phyloP scores from a whole-genome alignment of 2,888 invertebrate genomes.

The Scaeva pyrastri region DNA sequence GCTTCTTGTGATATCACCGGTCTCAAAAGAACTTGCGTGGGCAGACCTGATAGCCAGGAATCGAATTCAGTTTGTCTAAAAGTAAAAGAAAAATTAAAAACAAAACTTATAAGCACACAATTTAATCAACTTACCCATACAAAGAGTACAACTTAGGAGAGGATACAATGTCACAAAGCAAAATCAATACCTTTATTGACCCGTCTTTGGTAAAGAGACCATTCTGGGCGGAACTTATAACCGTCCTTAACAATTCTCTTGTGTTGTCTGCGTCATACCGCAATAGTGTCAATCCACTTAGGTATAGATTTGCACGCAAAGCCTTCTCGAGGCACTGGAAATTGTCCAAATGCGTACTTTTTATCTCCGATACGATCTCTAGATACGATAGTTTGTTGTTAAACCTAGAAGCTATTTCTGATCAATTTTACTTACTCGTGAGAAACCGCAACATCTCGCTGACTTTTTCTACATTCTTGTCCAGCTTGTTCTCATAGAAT shows the following conservation, averaged over 20 bases:
- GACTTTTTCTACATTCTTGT: constrained; percentile 55
- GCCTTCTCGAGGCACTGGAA: constrained; percentile 78
- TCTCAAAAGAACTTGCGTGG: constrained; percentile 85
- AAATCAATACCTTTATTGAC: constrained; percentile 82
- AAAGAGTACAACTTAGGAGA: constrained; percentile 81
- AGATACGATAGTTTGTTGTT: not conserved
- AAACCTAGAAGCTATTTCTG: not conserved
- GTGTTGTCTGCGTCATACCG: constrained; percentile 77
- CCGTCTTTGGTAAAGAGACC: constrained; percentile 78
- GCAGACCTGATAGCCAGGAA: constrained; percentile 85
- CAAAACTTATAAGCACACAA: not conserved
- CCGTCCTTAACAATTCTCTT: constrained; percentile 79
- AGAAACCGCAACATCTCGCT: constrained; percentile 67
- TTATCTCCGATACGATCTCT: constrained; percentile 68
- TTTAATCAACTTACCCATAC: constrained; percentile 79
- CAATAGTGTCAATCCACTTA: constrained; percentile 78
- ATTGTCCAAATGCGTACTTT: constrained; percentile 73
- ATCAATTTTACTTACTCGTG: constrained; percentile 55
- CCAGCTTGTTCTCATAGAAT: constrained; percentile 79
- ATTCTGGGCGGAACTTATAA: constrained; percentile 78
- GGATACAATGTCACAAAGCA: constrained; percentile 85
- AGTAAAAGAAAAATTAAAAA: no score
- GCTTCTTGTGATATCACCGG: constrained; percentile 85
- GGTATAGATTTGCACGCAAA: constrained; percentile 78
- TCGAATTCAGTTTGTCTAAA: constrained; percentile 82